Evolutionary conservation across 1,140 invertebrate genomes (phyloP).

Genomic region (Calephelis nemesis): DNA sequence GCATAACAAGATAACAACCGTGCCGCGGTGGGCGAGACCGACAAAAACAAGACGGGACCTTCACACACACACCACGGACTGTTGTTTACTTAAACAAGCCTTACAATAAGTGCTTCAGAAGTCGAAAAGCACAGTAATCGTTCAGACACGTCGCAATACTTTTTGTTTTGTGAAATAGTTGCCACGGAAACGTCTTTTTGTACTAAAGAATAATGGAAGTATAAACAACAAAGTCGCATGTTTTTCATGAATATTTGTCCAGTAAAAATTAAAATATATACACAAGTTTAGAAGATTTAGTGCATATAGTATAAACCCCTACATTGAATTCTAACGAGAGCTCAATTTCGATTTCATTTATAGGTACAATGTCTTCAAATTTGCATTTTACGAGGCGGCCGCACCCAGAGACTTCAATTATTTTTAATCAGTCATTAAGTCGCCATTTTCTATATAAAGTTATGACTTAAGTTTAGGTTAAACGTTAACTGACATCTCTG

Average conservation of each 20-base stretch:
- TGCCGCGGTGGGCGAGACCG: constrained; percentile 62
- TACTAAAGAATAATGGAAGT: not conserved
- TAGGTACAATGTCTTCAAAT: no score
- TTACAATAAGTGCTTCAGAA: constrained; percentile 58
- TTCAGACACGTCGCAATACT: constrained; percentile 32
- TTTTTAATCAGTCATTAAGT: no score
- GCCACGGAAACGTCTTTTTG: constrained; percentile 13
- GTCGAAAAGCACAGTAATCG: constrained; percentile 39
- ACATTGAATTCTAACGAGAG: no score
- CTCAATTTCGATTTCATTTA: no score
- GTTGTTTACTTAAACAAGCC: constrained; percentile 73
- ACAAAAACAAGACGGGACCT: constrained; percentile 64
- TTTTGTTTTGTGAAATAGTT: constrained; percentile 35
- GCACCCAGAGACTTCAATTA: no score
- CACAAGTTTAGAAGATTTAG: no score
- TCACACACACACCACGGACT: constrained; percentile 38
- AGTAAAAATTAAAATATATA: no score
- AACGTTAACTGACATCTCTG: no score
- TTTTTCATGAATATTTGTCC: not conserved
- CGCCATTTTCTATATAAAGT: no score
- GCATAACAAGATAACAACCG: constrained; percentile 77
- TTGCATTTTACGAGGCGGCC: no score
- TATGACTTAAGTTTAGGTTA: no score
- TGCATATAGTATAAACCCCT: no score
- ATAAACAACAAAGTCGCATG: not conserved